Evolutionary conservation across 2,888 invertebrate species (phyloP), one percentile per base, ranked within the genome.

Genomic region (Tanytarsus gracilentus): DNA sequence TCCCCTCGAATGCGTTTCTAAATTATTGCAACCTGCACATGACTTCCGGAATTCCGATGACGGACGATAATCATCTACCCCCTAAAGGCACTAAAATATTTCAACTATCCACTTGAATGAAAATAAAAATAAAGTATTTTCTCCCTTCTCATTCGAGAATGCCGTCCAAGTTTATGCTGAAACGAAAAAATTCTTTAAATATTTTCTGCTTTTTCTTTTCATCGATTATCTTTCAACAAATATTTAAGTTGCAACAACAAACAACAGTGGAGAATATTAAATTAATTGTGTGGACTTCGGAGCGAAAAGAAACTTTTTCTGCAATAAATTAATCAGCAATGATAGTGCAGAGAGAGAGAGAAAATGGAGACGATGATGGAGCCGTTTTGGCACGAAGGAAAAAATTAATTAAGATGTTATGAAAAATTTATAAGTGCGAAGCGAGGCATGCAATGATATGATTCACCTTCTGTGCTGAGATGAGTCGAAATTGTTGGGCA

Each of bases 351-450:
- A 51, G 29, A 49, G 26, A 55, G 27, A 25, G 52, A 33, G 36
- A 25, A 2, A 48, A 48, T 48, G 26, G 16, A 58, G 8, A 30
- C 29, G 18, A n/a, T n/a, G n/a, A n/a, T n/a, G n/a, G n/a, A n/a
- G n/a, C n/a, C n/a, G n/a, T n/a, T n/a, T n/a, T n/a, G n/a, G n/a
- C n/a, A n/a, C n/a, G n/a, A n/a, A n/a, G 29, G 30, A 29, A 48
- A 58, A 40, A 58, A 58, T 58, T 58, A 58, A 58, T 58, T 58
- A 58, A 58, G 58, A 58, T 48, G 30, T 58, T 40, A 58, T 40
- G 30, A 40, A 58, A 58, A 58, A 58, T 58, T 44, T 58, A 48
- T 48, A 58, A 58, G 48, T 30, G 23, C 18, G 18, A 18, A 44
- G 40, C n/a, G n/a, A n/a, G n/a, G n/a, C n/a, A 44, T 44, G 40